These are phyloP conservation scores for Pangasius krempfi DNA, from an alignment of 2,797 vertebrate species.

Conservation along the genomic window DNA sequence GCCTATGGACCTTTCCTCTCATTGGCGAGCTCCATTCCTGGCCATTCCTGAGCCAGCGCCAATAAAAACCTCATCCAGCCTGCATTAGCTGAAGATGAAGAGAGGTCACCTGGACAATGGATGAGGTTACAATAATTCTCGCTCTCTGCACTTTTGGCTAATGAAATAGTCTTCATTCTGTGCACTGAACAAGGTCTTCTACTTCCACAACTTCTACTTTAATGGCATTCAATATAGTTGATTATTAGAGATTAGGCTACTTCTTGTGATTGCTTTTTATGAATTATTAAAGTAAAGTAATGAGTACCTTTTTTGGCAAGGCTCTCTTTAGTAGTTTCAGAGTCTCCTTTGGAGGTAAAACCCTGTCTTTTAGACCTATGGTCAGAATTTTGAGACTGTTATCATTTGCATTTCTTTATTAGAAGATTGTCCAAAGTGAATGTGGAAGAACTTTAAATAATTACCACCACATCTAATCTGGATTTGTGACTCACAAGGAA, in stretches of 20 bases:
- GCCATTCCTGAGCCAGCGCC: constrained; percentile 49
- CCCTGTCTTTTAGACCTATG: background rate
- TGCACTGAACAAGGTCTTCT: constrained; percentile 70
- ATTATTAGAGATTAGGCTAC: constrained; percentile 71
- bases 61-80: constrained; percentile 71
- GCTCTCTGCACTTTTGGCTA: constrained; percentile 60
- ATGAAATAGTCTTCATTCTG: constrained; percentile 72
- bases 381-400: background rate
- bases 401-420: background rate
- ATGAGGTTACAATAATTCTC: constrained; percentile 83
- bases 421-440: background rate
- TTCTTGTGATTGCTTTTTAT: constrained; percentile 65
- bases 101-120: constrained; percentile 79
- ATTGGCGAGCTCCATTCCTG: constrained; percentile 34
- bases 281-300: constrained; percentile 52
- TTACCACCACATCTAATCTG: background rate
- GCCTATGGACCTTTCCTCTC: constrained; percentile 44
- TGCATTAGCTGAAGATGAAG: constrained; percentile 74
- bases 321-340: background rate
- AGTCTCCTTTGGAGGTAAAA: constrained; percentile 12
- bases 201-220: constrained; percentile 68
- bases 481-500: constrained; percentile 14
- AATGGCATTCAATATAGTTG: constrained; percentile 71
- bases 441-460: background rate
- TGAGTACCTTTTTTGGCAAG: constrained; percentile 19